These are phyloP conservation scores for Lytechinus variegatus DNA, from an alignment of 35 echinoderm and acorn worm species.

Conservation along the genomic window DNA sequence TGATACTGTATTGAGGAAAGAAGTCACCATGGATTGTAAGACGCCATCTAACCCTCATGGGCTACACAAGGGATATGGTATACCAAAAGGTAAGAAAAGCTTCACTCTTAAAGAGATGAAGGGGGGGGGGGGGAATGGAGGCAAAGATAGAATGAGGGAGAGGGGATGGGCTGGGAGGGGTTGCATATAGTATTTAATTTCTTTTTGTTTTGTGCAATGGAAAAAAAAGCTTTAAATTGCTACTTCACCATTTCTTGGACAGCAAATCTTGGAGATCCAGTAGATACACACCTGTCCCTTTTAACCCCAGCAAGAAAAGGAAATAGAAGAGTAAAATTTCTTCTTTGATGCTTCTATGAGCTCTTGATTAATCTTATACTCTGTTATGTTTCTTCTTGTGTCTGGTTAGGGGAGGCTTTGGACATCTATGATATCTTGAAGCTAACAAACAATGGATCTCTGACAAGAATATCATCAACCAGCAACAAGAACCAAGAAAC, in stretches of 20 bases:
- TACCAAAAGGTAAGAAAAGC: slow-evolving; percentile 69
- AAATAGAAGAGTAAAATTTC: too few relatives aligned
- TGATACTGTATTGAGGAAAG: slow-evolving; percentile 92
- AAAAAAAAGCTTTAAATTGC: too few relatives aligned
- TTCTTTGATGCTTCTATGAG: too few relatives aligned
- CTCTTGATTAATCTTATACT: too few relatives aligned
- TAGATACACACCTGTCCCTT: too few relatives aligned
- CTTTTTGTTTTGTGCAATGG: too few relatives aligned
- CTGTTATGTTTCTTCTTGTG: background rate
- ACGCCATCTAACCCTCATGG: slow-evolving; percentile 96
- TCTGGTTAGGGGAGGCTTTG: slow-evolving; percentile 72
- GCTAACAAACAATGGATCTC: slow-evolving; percentile 65
- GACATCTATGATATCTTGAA: slow-evolving; percentile 86
- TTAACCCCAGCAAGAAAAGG: too few relatives aligned
- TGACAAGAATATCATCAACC: slow-evolving; percentile 35
- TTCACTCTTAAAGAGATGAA: background rate
- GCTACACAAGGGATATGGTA: slow-evolving; percentile 87
- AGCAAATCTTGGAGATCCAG: too few relatives aligned
- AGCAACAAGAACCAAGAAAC: slow-evolving; percentile 19
- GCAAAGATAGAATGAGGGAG: background rate
- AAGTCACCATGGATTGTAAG: slow-evolving; percentile 90
- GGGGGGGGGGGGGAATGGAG: background rate
- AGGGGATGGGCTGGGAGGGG: background rate
- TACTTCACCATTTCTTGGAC: too few relatives aligned
- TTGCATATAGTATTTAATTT: too few relatives aligned